These are phyloP conservation scores for Melanophora roralis DNA, from an alignment of 2,888 invertebrate genomes.

Conservation along the genomic window DNA sequence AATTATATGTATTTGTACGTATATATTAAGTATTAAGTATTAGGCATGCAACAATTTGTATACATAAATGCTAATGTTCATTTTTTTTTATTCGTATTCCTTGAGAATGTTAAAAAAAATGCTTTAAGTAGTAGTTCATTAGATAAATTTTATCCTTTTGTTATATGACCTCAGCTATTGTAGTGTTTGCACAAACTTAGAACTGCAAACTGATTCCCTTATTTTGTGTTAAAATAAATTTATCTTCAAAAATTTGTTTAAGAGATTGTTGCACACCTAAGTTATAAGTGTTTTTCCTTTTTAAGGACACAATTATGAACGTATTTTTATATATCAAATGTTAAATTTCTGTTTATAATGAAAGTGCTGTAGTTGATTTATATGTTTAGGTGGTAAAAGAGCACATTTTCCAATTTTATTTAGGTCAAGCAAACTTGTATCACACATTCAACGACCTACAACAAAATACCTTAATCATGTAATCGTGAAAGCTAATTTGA, in stretches of 20 bases:
- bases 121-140: constrained; percentile 13
- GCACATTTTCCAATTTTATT: background rate
- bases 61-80: background rate
- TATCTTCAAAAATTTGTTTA: background rate
- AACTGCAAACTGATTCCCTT: constrained; percentile 30
- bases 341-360: constrained; percentile 24
- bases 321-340: constrained; percentile 11
- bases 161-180: constrained; percentile 16
- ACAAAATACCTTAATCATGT: too few relatives aligned
- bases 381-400: constrained; percentile 4
- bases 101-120: constrained; percentile 29
- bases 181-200: constrained; percentile 40
- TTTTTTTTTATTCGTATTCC: constrained; percentile 15
- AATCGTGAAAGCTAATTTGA: too few relatives aligned
- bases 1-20: background rate
- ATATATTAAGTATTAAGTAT: constrained; percentile 15
- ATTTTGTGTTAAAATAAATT: background rate
- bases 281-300: background rate
- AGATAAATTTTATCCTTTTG: background rate
- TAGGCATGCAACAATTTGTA: constrained; percentile 52
- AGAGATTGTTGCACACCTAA: constrained; percentile 56
- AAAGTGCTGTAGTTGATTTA: constrained; percentile 51
- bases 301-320: constrained; percentile 10
- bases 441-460: too few relatives aligned
- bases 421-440: too few relatives aligned